Conservation (phyloP, 2,888 invertebrate species). For the Pilophorus perplexus region DNA sequence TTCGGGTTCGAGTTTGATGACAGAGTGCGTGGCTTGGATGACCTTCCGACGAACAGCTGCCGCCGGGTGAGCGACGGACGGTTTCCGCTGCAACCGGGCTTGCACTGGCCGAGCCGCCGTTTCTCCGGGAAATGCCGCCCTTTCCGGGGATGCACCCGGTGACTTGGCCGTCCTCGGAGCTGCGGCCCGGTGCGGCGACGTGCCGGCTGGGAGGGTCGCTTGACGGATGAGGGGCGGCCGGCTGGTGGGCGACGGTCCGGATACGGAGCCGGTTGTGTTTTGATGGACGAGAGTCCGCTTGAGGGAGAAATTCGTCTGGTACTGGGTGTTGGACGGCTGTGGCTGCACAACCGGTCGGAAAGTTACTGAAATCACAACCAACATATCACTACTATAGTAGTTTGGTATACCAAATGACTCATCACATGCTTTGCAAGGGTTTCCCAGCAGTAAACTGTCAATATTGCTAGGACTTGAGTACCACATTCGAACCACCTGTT, state of each 20-base stretch:
- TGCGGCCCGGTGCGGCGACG: background rate
- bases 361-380: slow-evolving; percentile 23
- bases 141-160: background rate
- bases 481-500: too few relatives aligned
- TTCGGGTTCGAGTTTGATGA: slow-evolving; percentile 34
- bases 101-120: background rate
- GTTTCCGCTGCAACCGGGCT: slow-evolving; percentile 6
- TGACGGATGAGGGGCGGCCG: background rate
- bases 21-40: slow-evolving; percentile 25
- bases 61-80: slow-evolving; percentile 6
- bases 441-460: too few relatives aligned
- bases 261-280: slow-evolving; percentile 3
- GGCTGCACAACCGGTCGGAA: slow-evolving; percentile 25
- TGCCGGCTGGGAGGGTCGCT: background rate
- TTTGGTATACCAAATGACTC: too few relatives aligned
- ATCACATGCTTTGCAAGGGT: too few relatives aligned
- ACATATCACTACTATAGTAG: too few relatives aligned
- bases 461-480: too few relatives aligned
- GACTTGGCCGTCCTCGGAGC: background rate
- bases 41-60: slow-evolving; percentile 22
- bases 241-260: background rate
- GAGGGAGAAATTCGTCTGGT: slow-evolving; percentile 32
- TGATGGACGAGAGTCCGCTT: slow-evolving; percentile 33
- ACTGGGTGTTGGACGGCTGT: slow-evolving; percentile 28
- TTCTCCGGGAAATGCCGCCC: background rate